These are phyloP conservation scores for Anticlea derivata DNA, from an alignment of 2,888 invertebrate species.

Conservation along the genomic window DNA sequence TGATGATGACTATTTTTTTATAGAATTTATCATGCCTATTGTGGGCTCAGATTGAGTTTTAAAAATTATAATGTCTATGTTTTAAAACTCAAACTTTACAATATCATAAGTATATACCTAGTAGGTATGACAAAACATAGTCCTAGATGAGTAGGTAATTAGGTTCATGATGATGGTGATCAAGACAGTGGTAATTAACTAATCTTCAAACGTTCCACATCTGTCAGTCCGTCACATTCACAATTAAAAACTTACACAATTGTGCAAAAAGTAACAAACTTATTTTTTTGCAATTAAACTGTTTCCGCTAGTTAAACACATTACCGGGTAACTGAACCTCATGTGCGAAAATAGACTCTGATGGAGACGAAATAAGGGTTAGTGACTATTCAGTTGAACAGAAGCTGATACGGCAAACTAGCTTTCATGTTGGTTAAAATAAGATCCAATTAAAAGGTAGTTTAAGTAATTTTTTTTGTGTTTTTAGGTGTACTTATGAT, in stretches of 20 bases:
- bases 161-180: neutral
- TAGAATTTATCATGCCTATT: too few relatives aligned
- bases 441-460: slow-evolving; percentile 6
- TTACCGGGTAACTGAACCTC: slow-evolving; percentile 16
- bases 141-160: neutral
- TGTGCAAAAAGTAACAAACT: slow-evolving; percentile 25
- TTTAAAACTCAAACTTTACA: too few relatives aligned
- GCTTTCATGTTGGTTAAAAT: neutral
- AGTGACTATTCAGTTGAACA: neutral
- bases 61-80: too few relatives aligned
- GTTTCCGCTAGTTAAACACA: slow-evolving; percentile 31
- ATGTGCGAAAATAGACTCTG: slow-evolving; percentile 17
- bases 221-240: slow-evolving; percentile 1
- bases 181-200: neutral
- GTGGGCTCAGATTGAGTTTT: too few relatives aligned
- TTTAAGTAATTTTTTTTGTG: slow-evolving; percentile 21
- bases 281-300: slow-evolving; percentile 25
- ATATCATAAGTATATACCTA: too few relatives aligned
- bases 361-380: neutral
- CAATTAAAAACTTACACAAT: slow-evolving; percentile 11
- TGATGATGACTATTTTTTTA: too few relatives aligned
- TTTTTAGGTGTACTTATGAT: slow-evolving; percentile 26
- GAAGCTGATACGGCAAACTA: slow-evolving; percentile 9
- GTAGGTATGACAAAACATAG: too few relatives aligned
- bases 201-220: neutral